These are phyloP conservation scores for Vimba vimba DNA, from an alignment of 2,113 vertebrate species.

Conservation along the genomic window DNA sequence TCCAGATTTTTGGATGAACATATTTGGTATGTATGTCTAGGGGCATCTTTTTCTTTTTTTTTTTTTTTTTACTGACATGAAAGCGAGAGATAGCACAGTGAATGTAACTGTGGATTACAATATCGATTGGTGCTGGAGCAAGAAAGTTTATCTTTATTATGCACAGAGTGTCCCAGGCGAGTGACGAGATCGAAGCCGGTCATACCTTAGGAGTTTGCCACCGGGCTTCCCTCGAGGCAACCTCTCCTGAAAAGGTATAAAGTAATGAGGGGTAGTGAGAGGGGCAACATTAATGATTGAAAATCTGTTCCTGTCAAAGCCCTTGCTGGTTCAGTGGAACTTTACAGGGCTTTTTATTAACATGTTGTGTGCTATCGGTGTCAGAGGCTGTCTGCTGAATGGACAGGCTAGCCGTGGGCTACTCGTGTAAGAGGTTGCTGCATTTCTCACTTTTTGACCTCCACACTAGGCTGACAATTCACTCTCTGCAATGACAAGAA, in stretches of 20 bases:
- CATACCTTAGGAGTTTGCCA: constrained; percentile 12
- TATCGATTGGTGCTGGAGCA: constrained; percentile 66
- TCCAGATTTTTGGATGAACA: not conserved
- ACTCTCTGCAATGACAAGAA: constrained; percentile 33
- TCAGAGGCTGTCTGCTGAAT: constrained; percentile 49
- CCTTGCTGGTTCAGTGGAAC: constrained; percentile 36
- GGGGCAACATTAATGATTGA: constrained; percentile 64
- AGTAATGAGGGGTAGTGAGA: constrained; percentile 64
- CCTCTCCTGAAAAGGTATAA: constrained; percentile 55
- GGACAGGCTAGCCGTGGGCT: constrained; percentile 46
- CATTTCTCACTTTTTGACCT: constrained; percentile 41
- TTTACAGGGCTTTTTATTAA: constrained; percentile 51
- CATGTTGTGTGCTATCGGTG: constrained; percentile 50
- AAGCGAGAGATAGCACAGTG: constrained; percentile 33
- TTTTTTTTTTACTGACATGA: not conserved
- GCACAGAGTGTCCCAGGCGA: constrained; percentile 49
- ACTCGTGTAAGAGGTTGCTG: constrained; percentile 18
- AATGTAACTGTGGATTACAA: constrained; percentile 64
- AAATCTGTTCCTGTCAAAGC: constrained; percentile 52
- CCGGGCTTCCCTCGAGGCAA: constrained; percentile 36
- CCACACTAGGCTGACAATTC: constrained; percentile 19
- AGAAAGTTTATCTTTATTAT: constrained; percentile 61
- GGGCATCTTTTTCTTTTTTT: not conserved
- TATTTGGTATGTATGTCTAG: not conserved
- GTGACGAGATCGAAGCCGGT: constrained; percentile 42